Percentiles rank a stretch among this genome's conserved stretches.
phyloP scores from a whole-genome alignment of 2,888 invertebrate species.

The Callosobruchus maculatus region DNA sequence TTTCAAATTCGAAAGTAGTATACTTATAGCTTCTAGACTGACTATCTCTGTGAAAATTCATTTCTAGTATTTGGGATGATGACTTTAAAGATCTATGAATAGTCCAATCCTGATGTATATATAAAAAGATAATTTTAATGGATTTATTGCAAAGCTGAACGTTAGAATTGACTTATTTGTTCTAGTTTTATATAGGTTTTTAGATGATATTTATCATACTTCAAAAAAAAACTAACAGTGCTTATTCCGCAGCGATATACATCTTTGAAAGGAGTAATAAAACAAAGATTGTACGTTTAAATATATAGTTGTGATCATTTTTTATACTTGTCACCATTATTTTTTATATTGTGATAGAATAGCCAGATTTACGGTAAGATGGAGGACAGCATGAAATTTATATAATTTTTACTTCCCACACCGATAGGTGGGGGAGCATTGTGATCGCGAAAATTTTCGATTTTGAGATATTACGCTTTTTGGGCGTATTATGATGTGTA shows the following conservation, averaged over 20 bases:
- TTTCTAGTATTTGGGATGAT: no score
- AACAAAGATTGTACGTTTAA: neutral
- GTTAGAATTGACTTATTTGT: neutral
- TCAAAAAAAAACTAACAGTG: neutral
- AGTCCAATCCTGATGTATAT: no score
- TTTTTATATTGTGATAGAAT: neutral
- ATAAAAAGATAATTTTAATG: neutral
- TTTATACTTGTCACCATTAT: neutral
- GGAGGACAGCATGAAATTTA: no score
- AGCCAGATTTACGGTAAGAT: no score
- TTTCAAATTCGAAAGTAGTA: neutral
- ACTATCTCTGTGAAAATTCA: neutral
- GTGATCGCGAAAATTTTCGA: no score
- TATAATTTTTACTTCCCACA: no score
- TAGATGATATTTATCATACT: neutral
- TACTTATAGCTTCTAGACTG: neutral
- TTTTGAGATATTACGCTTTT: no score
- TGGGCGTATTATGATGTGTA: no score
- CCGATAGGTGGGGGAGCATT: no score
- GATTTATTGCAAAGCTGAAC: neutral
- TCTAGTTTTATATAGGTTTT: neutral
- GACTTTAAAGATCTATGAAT: no score
- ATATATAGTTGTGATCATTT: neutral
- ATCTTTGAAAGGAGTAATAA: neutral
- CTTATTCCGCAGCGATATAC: neutral